phyloP scores from a whole-genome alignment of 2,888 invertebrate genomes.

The Zhuqinia jingwanae region DNA sequence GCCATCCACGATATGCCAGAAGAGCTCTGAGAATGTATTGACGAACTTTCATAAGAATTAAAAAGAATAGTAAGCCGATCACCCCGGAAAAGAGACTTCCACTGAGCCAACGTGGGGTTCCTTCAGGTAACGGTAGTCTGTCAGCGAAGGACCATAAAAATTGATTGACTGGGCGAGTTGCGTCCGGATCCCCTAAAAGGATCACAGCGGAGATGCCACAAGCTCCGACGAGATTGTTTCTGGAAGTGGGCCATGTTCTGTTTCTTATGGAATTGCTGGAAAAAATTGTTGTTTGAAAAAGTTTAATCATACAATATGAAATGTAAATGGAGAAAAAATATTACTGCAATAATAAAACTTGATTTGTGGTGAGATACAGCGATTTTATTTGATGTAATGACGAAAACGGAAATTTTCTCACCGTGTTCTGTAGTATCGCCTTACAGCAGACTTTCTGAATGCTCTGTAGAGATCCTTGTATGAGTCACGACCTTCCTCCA shows the following conservation, averaged over 20 bases:
- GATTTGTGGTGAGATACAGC: background rate
- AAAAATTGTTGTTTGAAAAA: too few species aligned
- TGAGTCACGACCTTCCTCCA: slow-evolving; percentile 80
- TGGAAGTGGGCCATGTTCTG: slow-evolving; percentile 82
- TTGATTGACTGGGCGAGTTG: slow-evolving; percentile 79
- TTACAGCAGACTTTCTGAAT: slow-evolving; percentile 80
- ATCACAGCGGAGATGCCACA: slow-evolving; percentile 80
- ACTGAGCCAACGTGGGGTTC: slow-evolving; percentile 80
- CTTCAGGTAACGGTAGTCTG: slow-evolving; percentile 77
- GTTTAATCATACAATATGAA: too few species aligned
- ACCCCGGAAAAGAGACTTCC: slow-evolving; percentile 80
- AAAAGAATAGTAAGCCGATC: slow-evolving; percentile 81
- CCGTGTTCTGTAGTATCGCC: slow-evolving; percentile 81
- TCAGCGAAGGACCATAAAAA: slow-evolving; percentile 80
- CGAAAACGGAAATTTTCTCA: slow-evolving; percentile 64
- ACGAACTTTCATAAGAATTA: slow-evolving; percentile 81
- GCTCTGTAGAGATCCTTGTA: slow-evolving; percentile 80
- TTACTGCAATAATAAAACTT: background rate
- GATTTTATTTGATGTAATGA: background rate
- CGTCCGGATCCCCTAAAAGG: slow-evolving; percentile 80
- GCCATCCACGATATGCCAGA: slow-evolving; percentile 84
- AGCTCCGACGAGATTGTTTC: slow-evolving; percentile 81
- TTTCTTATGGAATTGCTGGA: slow-evolving; percentile 82
- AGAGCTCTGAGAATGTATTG: slow-evolving; percentile 81
- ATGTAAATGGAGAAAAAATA: too few species aligned